phyloP scores from a whole-genome alignment of 2,797 vertebrate species.

The Ceryle rudis region DNA sequence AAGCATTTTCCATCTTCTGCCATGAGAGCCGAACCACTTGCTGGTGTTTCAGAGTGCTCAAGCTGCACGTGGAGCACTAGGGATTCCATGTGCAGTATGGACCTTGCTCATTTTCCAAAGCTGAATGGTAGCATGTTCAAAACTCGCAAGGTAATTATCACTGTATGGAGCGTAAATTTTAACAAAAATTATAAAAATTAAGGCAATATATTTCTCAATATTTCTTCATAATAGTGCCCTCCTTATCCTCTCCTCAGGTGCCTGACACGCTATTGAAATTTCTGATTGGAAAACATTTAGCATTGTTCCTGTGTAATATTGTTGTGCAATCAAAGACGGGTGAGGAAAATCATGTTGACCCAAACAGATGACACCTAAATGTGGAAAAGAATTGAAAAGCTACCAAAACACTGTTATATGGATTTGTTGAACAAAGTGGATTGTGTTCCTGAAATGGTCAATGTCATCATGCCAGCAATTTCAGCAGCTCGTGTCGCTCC shows the following conservation, averaged over 20 bases:
- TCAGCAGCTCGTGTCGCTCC: neutral
- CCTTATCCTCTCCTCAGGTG: neutral
- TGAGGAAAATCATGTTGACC: neutral
- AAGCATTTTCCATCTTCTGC: neutral
- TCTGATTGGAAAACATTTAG: neutral
- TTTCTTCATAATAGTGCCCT: neutral
- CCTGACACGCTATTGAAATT: neutral
- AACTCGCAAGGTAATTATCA: neutral
- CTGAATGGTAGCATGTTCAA: neutral
- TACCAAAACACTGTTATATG: neutral
- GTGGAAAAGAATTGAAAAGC: neutral
- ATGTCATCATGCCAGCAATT: neutral
- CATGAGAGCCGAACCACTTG: neutral
- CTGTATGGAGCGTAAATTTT: neutral
- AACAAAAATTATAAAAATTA: neutral
- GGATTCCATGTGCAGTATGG: neutral
- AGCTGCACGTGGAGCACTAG: neutral
- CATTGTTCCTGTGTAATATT: neutral
- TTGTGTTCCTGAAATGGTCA: neutral
- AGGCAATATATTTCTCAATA: neutral
- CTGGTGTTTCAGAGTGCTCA: neutral
- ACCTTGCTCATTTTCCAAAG: neutral
- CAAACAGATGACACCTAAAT: neutral
- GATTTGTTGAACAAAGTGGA: neutral
- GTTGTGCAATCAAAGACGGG: neutral